These are phyloP conservation scores for Argentina silus DNA, from an alignment of 2,797 vertebrate species.

Conservation along the genomic window DNA sequence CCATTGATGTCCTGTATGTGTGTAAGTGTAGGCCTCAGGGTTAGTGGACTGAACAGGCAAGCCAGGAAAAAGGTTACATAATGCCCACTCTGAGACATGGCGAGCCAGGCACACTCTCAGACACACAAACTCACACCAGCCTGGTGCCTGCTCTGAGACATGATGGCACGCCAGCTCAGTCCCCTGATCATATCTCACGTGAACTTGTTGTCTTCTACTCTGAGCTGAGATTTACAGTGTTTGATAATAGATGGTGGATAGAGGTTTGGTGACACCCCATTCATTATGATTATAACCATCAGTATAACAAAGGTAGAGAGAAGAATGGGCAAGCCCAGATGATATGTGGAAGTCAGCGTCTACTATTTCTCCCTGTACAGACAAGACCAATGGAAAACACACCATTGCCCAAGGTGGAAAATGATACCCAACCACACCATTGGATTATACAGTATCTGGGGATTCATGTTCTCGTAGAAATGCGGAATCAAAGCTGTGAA, in stretches of 20 bases:
- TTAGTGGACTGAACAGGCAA: not conserved
- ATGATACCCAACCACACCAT: not conserved
- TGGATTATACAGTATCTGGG: too few relatives aligned
- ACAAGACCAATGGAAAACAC: not conserved
- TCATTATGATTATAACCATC: not conserved
- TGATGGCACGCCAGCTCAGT: not conserved
- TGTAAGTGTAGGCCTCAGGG: not conserved
- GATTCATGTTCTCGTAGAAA: not conserved
- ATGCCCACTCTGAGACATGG: not conserved
- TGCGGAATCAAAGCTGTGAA: not conserved
- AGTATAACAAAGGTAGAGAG: too few relatives aligned
- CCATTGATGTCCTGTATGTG: conserved; percentile 32
- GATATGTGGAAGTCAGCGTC: not conserved
- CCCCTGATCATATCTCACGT: not conserved
- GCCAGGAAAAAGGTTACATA: not conserved
- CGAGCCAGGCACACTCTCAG: not conserved
- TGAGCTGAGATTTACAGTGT: not conserved
- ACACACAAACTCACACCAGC: not conserved
- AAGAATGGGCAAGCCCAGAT: not conserved
- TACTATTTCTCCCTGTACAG: not conserved
- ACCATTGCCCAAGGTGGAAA: not conserved
- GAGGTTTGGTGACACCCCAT: not conserved
- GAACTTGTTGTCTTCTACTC: not conserved
- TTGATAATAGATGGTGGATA: not conserved
- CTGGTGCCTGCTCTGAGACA: conserved; percentile 9